phyloP scores from a whole-genome alignment of 92 coral and sea anemone species.

The Epizoanthus scotinus region DNA sequence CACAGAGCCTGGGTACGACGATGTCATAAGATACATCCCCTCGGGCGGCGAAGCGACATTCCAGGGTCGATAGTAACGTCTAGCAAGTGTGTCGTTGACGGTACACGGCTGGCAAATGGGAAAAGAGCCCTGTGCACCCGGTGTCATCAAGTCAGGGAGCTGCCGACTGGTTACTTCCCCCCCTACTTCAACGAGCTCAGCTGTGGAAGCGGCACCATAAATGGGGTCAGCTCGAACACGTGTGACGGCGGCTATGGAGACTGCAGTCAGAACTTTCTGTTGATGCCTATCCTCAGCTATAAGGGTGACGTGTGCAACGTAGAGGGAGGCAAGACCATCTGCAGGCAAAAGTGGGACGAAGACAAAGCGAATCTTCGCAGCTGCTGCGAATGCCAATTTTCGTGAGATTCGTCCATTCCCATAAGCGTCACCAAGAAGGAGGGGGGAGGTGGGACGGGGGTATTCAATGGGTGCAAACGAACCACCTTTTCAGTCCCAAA shows the following conservation, averaged over 20 bases:
- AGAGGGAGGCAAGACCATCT: neutral
- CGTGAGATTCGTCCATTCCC: no score
- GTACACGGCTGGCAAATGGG: neutral
- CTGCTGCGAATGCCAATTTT: slow-evolving; percentile 21
- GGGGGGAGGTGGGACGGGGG: no score
- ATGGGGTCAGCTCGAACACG: neutral
- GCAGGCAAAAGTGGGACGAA: slow-evolving; percentile 5
- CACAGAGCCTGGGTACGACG: no score
- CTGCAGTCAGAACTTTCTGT: slow-evolving; percentile 4
- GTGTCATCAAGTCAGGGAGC: slow-evolving; percentile 11
- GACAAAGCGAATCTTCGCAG: neutral
- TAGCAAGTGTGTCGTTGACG: neutral
- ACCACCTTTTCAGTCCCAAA: no score
- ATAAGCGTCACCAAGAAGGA: no score
- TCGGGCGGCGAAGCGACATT: slow-evolving; percentile 9
- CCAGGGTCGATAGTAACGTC: neutral
- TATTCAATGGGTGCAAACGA: no score
- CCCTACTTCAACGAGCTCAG: neutral
- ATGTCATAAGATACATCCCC: neutral
- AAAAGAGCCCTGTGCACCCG: slow-evolving; percentile 4
- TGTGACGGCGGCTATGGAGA: neutral
- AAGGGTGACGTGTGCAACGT: neutral
- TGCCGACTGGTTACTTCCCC: slow-evolving; percentile 4
- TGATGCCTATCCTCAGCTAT: neutral
- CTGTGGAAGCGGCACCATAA: neutral